Evolutionary conservation across 2,797 vertebrate species (phyloP), one percentile per base, ranked within the genome.

Genomic region (Pangasius larnaudii): DNA sequence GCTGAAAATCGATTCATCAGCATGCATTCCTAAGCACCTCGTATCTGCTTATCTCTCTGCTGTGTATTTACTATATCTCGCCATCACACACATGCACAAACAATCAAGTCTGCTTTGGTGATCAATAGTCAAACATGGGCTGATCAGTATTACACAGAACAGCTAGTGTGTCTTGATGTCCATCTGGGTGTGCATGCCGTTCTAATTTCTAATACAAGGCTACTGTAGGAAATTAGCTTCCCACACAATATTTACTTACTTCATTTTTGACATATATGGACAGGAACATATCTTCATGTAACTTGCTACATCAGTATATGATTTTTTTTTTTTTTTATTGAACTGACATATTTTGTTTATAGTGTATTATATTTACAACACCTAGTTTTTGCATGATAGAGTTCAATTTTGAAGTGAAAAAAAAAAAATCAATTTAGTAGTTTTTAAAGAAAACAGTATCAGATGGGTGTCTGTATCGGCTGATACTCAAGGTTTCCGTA

Each of bases 151-250:
- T 88, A 89, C 69, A 89, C 83, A 85, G 85, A 67, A 33, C 85
- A 78, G 89, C 85, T 27, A 81, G 58, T 39, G 56, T 87, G 85
- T 56, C 83, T 84, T 79, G 88, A 58, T 90, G 84, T 88, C 39
- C 77, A 85, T 81, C 69, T 59, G 69, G 84, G 88, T 96, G 95
- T 96, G 95, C 92, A 93, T 87, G 77, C 27, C 22, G 27, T 56
- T 86, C 42, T 83, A 85, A 84, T 90, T 56, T 86, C 53, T 83
- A 85, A 85, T 90, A 86, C 89, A 88, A 89, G 63, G 85, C 74
- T 85, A 86, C 33, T 85, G 30, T 39, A 85, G 65, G 78, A 74
- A 87, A 77, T 71, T 58, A 74, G 61, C 75, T 88, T 58, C 65
- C 39, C 56, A 78, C 65, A 61, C 49, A 59, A 69, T 22, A 69